phyloP scores from a whole-genome alignment of 2,113 vertebrate species.

The Anarrhichthys ocellatus region DNA sequence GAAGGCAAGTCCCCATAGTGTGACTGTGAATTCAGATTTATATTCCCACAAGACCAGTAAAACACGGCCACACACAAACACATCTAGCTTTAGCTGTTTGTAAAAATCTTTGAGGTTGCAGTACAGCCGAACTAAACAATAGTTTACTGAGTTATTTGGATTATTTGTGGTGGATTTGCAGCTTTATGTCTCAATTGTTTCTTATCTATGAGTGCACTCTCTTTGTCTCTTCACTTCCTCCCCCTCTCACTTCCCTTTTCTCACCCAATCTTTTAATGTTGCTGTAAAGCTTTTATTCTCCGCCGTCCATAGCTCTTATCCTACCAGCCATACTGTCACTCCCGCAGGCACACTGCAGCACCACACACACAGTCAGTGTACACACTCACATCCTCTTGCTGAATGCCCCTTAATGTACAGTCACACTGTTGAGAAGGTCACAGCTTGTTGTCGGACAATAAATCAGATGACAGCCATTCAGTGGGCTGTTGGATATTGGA shows the following conservation, averaged over 20 bases:
- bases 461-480: constrained; percentile 48
- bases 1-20: not conserved
- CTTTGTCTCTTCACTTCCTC: constrained; percentile 4
- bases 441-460: constrained; percentile 37
- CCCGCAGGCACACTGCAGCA: constrained; percentile 29
- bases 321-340: constrained; percentile 48
- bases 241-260: constrained; percentile 10
- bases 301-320: constrained; percentile 50
- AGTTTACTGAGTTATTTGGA: not conserved
- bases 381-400: constrained; percentile 1
- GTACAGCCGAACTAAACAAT: not conserved
- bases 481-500: constrained; percentile 36
- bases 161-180: constrained; percentile 26
- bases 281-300: constrained; percentile 42
- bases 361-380: not conserved
- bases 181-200: not conserved
- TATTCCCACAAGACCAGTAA: not conserved
- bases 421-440: constrained; percentile 56
- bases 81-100: not conserved
- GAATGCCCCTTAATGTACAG: constrained; percentile 42
- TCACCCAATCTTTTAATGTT: constrained; percentile 23
- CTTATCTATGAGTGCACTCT: constrained; percentile 7
- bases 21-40: not conserved
- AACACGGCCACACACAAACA: not conserved
- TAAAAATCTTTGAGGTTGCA: not conserved